Base-by-base conservation (phyloP, 2,113 vertebrate species). In the Menura novaehollandiae region DNA sequence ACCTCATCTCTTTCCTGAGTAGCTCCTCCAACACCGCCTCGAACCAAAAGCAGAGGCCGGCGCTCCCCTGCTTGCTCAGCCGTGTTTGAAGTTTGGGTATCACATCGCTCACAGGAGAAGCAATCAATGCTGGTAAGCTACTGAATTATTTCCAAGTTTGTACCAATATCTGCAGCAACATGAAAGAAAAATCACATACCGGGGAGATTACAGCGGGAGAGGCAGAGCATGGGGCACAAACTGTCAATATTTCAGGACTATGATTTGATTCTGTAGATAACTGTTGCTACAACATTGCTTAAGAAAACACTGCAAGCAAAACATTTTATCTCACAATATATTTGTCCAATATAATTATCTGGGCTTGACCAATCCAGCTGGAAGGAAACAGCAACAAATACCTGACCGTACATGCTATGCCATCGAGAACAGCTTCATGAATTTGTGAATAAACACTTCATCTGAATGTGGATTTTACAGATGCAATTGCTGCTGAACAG, bases 61-160 rank as follows among this genome's bases (percentile, higher is more conserved):
- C 0, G 19, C 87, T 77, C 33, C 55, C 78, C 84, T 44, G 88
- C 58, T 27, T 15, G 59, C 43, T 46, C 32, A 26, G 74, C 15
- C 1, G 5, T 28, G 94, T 97, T 98, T 98, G 97, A 98, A 98
- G 97, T 92, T 60, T 60, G 68, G 58, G 30, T 91, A 84, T 63
- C 78, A 56, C 88, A 83, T 49, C 18, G 37, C 85, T 94, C 89
- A 76, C 85, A 97, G 96, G 94, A 97, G 95, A 86, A 95, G 95
- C 91, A 95, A 97, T 98, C 98, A 96, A 97, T 97, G 97, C 55
- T 96, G 94, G 96, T 93, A 88, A 94, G 95, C 97, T 98, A 97
- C 98, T 98, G 94, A 98, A 98, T 98, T 96, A 98, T 98, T 98
- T 98, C 97, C 98, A 97, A 66, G 83, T 97, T 95, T 92, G 94